Base-by-base conservation (phyloP, 2,888 invertebrate species). In the Machimus atricapillus region DNA sequence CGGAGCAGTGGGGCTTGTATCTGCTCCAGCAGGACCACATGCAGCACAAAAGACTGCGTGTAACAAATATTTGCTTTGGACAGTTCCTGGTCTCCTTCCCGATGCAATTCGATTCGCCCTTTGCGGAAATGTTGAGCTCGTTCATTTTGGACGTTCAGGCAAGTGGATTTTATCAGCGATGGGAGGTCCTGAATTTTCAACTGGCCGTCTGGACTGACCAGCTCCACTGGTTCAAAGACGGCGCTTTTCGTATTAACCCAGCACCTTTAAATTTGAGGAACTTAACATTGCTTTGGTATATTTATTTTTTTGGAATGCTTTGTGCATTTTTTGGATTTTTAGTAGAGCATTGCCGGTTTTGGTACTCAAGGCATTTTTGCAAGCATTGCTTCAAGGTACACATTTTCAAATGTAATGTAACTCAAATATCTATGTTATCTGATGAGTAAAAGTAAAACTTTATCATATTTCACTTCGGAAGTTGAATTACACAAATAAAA, bases 81-180 rank as follows among this genome's bases (percentile, higher is more conserved):
- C 90, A 90, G 0, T 86, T 90, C 37, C 90, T 90, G 0, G 85
- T 90, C n/a, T 90, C 90, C 7, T 90, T 90, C 86, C 81, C 90
- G 4, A 83, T 90, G 88, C 89, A 90, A 8, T 66, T 66, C 6
- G 90, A 90, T 40, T 90, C 90, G 9, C 90, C 90, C 14, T 90
- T 90, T 76, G 89, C 90, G 81, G 73, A 74, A 23, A 87, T 89
- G 0, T 76, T 90, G 34, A 90, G 90, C 87, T 88, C 89, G 8
- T 90, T 90, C 37, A 89, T 90, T n/a, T 79, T 90, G 66, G 88
- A 89, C 1, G 82, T 88, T 1, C 87, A 86, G 31, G 88, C 89
- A 3, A 89, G 89, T 0, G 90, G 90, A 2, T 87, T 90, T 14
- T 87, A 89, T 5, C 87, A 87, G 1, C 90, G 90, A 87, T 90